Percentiles rank a stretch among this genome's conserved stretches.
phyloP scores from a whole-genome alignment of 2,797 vertebrate genomes.

The Otolemur crassicaudatus region DNA sequence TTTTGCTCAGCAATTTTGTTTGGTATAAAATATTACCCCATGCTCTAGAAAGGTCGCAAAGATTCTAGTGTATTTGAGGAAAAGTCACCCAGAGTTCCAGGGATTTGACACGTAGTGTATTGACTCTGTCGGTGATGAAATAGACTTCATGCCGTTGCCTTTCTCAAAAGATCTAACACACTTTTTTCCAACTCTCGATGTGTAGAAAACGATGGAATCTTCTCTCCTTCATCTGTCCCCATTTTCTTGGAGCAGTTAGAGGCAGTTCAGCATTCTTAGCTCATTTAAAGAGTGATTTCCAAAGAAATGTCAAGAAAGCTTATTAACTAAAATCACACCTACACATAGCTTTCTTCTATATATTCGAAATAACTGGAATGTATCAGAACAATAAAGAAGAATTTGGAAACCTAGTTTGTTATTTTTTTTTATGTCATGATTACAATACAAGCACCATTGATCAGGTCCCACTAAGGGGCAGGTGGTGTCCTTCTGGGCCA shows the following conservation, averaged over 20 bases:
- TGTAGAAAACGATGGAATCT: accelerated
- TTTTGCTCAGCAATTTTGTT: background rate
- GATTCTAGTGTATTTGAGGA: background rate
- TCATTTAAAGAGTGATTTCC: background rate
- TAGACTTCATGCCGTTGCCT: too few species aligned
- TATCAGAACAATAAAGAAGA: accelerated
- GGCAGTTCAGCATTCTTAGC: background rate
- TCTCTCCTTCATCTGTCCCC: background rate
- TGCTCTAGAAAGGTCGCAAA: background rate
- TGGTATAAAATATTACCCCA: background rate
- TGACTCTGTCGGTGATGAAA: accelerated
- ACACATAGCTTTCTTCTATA: background rate
- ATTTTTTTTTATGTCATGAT: background rate
- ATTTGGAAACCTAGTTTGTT: background rate
- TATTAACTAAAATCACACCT: background rate
- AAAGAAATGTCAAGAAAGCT: background rate
- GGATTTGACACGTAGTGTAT: accelerated
- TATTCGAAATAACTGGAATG: accelerated
- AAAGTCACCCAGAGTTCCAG: too few species aligned
- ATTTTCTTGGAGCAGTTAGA: background rate
- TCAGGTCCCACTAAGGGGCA: too few species aligned
- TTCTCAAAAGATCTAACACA: accelerated
- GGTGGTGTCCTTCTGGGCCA: background rate
- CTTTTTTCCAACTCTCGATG: background rate
- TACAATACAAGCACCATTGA: accelerated